Evolutionary conservation across 1,140 invertebrate genomes (phyloP), one percentile per base, ranked within the genome.

Genomic region (Tetramorium parvispinum): DNA sequence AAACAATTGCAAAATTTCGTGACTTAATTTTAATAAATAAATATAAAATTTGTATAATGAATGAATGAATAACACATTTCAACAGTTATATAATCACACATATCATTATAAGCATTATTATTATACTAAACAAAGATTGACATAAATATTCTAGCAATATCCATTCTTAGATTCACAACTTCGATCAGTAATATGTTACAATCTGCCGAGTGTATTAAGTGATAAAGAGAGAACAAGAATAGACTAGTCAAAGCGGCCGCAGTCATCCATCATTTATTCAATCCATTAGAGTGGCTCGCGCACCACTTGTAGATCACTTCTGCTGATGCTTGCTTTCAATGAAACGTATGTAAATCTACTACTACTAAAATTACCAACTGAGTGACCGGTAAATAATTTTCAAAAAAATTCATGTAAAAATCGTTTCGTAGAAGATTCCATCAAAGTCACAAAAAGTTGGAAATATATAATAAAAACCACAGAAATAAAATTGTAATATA

Each of bases 221-320:
- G 89, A 63, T 87, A 83, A 61, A 78, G 57, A 78, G 43, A 24
- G 55, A 61, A 76, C 87, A 82, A 82, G 85, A 94, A 93, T 93
- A 93, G 87, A 87, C 73, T 89, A 68, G 88, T 85, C 49, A 87
- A 92, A 93, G 90, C 86, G 86, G 87, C 86, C 89, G 89, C 82
- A 76, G 65, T 65, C 91, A 93, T 95, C 87, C 89, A 94, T 95
- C 93, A 94, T 92, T 88, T 85, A 87, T 92, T 93, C 91, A 95
- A 94, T 94, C 92, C 94, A 95, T 95, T 94, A 95, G 75, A 85
- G 91, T 86, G 92, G 88, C 88, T 85, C 85, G 85, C 87, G 68
- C 49, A 79, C 87, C 71, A 87, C 70, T 87, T 89, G 79, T 93
- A 92, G 79, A 93, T 94, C 93, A 92, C 87, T 89, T 89, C 92